Percentiles rank a stretch among this genome's conserved stretches.
Conservation (phyloP, 2,888 invertebrate species). For the Unio delphinus region DNA sequence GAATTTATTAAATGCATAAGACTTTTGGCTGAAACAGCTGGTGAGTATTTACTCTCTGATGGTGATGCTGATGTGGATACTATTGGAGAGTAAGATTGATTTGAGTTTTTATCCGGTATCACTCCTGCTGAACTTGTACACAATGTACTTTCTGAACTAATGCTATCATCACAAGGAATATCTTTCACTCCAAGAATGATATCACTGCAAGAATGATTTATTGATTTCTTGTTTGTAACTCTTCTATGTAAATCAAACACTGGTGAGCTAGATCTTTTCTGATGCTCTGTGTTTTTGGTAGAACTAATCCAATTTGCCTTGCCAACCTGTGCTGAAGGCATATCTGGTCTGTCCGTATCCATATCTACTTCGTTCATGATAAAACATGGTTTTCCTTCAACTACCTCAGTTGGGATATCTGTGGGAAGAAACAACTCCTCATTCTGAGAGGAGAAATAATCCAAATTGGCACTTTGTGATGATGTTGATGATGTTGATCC, state of each 20-base stretch:
- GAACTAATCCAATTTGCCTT: slow-evolving; percentile 6
- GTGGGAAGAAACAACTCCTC: slow-evolving; percentile 46
- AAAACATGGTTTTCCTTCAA: not conserved
- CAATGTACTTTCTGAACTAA: too few relatives aligned
- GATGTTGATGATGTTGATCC: slow-evolving; percentile 33
- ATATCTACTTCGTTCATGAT: slow-evolving; percentile 1
- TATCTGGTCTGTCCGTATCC: not conserved
- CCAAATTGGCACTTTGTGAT: slow-evolving; percentile 24
- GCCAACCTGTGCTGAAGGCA: not conserved
- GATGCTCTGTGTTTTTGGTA: not conserved
- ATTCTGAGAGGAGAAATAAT: slow-evolving; percentile 44
- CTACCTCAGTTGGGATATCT: not conserved
- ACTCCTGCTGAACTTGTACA: too few relatives aligned
- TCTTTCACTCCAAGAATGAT: too few relatives aligned
- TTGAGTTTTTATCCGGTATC: not conserved
- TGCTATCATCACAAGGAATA: too few relatives aligned
- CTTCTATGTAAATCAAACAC: slow-evolving; percentile 1
- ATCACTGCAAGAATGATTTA: too few relatives aligned
- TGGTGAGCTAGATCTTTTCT: slow-evolving; percentile 1
- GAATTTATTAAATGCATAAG: slow-evolving; percentile 58
- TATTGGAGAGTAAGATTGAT: not conserved
- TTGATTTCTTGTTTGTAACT: too few relatives aligned
- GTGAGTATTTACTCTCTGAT: slow-evolving; percentile 45
- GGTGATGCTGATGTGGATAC: slow-evolving; percentile 19
- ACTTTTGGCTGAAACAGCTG: slow-evolving; percentile 52